Conservation (phyloP, 2,888 invertebrate genomes). For the Folsomia candida region DNA sequence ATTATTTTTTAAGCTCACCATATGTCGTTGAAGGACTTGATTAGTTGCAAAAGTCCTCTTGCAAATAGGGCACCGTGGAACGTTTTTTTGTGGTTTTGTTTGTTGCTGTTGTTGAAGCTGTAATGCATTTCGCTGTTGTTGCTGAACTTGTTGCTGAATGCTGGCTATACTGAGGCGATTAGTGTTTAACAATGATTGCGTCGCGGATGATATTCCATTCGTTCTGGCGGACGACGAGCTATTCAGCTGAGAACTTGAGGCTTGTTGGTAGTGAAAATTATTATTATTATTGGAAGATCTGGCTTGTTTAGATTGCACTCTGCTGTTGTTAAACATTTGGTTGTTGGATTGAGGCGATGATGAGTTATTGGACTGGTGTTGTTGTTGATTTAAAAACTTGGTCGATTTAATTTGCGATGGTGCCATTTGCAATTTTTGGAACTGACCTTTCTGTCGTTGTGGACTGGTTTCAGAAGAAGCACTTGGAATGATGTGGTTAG, state of each 20-base stretch:
- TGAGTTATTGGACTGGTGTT: background rate
- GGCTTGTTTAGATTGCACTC: too few species aligned
- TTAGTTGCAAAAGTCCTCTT: constrained; percentile 33
- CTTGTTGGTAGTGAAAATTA: background rate
- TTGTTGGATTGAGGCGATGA: too few species aligned
- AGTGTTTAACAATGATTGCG: constrained; percentile 13
- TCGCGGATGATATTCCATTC: background rate
- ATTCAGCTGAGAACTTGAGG: background rate
- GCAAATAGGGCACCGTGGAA: constrained; percentile 31
- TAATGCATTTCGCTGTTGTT: background rate
- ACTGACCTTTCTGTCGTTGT: constrained; percentile 23
- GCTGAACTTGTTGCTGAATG: constrained; percentile 9
- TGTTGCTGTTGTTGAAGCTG: background rate
- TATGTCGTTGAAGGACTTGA: constrained; percentile 29
- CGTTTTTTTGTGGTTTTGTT: constrained; percentile 19
- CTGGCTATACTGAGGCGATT: background rate
- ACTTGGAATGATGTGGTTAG: background rate
- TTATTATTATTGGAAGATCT: too few species aligned
- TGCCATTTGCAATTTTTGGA: constrained; percentile 15
- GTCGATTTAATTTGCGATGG: background rate
- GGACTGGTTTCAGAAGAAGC: background rate
- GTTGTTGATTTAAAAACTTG: background rate
- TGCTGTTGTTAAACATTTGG: too few species aligned
- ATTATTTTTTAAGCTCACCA: constrained; percentile 18
- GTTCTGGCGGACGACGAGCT: background rate